Conservation (phyloP, 2,888 invertebrate genomes). For the Cephus pygmeus region DNA sequence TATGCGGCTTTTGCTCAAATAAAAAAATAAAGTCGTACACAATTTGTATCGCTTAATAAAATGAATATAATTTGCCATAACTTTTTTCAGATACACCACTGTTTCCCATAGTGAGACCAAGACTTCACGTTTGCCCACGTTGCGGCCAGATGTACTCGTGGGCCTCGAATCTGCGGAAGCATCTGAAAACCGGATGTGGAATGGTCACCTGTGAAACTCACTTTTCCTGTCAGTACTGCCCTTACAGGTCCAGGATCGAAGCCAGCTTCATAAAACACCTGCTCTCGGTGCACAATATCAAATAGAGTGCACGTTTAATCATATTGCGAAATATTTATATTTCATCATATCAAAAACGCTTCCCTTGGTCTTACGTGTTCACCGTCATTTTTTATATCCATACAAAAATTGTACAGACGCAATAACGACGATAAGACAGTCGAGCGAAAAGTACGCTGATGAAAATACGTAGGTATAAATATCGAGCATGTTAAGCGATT, state of each 20-base stretch:
- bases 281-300: constrained; percentile 64
- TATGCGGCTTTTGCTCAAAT: background rate
- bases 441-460: background rate
- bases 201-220: constrained; percentile 64
- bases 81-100: constrained; percentile 59
- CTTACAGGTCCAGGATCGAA: constrained; percentile 65
- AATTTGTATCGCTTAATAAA: background rate
- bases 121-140: constrained; percentile 61
- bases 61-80: background rate
- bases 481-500: background rate
- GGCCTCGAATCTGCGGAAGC: constrained; percentile 64
- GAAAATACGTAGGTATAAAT: background rate
- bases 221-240: constrained; percentile 66
- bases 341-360: background rate
- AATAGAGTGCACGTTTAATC: constrained; percentile 36
- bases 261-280: constrained; percentile 63
- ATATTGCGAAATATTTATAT: background rate
- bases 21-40: background rate
- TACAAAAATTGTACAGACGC: background rate
- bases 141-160: constrained; percentile 66
- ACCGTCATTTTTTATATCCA: background rate
- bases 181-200: constrained; percentile 64
- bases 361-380: background rate
- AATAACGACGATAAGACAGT: background rate
- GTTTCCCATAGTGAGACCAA: constrained; percentile 63